phyloP scores from a whole-genome alignment of 2,113 vertebrate genomes.

The Lamprologus tigripictilis region DNA sequence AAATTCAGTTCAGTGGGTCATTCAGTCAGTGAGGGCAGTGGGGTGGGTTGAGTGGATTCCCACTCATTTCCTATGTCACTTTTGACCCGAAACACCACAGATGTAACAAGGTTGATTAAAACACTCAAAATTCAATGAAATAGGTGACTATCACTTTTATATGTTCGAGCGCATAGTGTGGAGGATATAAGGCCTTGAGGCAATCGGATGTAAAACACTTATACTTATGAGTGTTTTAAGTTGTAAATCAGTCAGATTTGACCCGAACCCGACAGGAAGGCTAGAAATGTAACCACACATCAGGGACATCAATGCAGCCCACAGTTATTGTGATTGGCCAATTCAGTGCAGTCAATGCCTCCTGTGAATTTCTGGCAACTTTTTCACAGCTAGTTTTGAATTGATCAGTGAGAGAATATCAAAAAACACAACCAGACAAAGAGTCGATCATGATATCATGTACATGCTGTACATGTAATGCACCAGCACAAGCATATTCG shows the following conservation, averaged over 20 bases:
- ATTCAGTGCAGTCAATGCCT: not conserved
- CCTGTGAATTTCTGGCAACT: not conserved
- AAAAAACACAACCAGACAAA: not conserved
- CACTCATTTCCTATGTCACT: not conserved
- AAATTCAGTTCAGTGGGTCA: not conserved
- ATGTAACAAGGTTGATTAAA: not conserved
- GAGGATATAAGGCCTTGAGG: not conserved
- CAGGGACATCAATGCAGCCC: not conserved
- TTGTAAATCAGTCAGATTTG: not conserved
- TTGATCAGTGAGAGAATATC: not conserved
- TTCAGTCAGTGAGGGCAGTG: not conserved
- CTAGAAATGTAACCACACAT: not conserved
- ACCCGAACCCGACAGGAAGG: not conserved
- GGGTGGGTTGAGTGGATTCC: not conserved
- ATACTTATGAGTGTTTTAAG: not conserved
- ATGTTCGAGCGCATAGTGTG: not conserved
- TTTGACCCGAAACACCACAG: not conserved
- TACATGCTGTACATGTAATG: not conserved
- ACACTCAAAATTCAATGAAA: not conserved
- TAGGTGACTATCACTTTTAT: not conserved
- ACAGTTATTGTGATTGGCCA: not conserved
- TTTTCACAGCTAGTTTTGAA: not conserved
- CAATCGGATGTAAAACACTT: not conserved
- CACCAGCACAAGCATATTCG: not conserved
- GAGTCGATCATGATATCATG: not conserved